Conservation (phyloP, 92 coral and sea anemone species). For the Actinernus sp. region DNA sequence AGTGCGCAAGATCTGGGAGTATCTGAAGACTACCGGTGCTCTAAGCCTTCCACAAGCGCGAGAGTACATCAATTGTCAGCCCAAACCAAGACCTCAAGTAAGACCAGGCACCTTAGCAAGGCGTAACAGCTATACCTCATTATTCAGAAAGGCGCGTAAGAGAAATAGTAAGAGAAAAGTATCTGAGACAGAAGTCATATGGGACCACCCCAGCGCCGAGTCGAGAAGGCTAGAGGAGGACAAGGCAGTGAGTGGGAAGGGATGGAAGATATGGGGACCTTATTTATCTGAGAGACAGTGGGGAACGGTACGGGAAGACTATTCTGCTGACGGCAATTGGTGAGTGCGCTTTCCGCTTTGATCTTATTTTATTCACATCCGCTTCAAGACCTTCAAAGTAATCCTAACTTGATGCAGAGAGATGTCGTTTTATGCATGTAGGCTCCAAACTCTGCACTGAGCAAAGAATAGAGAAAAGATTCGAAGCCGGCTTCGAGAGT, state of each 20-base stretch:
- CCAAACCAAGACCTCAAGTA: slow-evolving; percentile 15
- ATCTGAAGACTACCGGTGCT: slow-evolving; percentile 29
- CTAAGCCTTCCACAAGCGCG: slow-evolving; percentile 13
- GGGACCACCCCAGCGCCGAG: slow-evolving; percentile 49
- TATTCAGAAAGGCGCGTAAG: slow-evolving; percentile 12
- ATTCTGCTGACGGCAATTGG: slow-evolving; percentile 88
- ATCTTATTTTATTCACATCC: neutral
- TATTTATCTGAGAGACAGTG: slow-evolving; percentile 92
- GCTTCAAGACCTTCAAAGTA: too few relatives aligned
- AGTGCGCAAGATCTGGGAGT: slow-evolving; percentile 32
- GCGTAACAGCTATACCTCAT: slow-evolving; percentile 2
- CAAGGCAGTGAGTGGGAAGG: slow-evolving; percentile 30
- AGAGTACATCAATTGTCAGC: slow-evolving; percentile 18
- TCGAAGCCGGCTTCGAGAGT: too few relatives aligned
- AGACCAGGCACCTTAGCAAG: neutral
- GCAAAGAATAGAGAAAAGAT: too few relatives aligned
- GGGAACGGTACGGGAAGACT: slow-evolving; percentile 95
- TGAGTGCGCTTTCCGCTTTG: slow-evolving; percentile 16
- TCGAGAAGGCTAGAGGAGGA: slow-evolving; percentile 56
- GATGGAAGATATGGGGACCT: slow-evolving; percentile 92
- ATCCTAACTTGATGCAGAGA: too few relatives aligned
- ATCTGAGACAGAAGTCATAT: slow-evolving; percentile 20
- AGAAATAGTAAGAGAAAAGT: neutral
- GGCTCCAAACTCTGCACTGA: too few relatives aligned
- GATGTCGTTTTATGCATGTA: too few relatives aligned